phyloP scores from a whole-genome alignment of 2,113 vertebrate species.

The Ageneiosus marmoratus region DNA sequence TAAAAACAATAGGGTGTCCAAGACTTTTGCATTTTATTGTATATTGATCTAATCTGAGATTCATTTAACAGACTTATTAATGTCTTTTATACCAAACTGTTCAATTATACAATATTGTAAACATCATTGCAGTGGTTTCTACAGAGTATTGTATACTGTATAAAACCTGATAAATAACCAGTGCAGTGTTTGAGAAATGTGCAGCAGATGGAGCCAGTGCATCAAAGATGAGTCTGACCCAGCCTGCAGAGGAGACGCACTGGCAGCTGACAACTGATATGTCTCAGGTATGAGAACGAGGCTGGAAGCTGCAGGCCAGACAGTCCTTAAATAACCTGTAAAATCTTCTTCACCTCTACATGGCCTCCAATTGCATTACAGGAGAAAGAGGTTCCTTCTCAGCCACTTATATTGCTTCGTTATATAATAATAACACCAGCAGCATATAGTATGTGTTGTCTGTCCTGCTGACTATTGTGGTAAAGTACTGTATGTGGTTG shows the following conservation, averaged over 20 bases:
- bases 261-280: constrained; percentile 26
- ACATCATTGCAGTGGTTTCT: neutral
- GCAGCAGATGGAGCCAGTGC: constrained; percentile 47
- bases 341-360: constrained; percentile 29
- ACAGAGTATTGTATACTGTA: too few relatives aligned
- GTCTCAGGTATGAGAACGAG: constrained; percentile 36
- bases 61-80: neutral
- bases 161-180: neutral
- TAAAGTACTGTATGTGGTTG: neutral
- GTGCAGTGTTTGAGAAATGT: constrained; percentile 1
- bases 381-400: constrained; percentile 1
- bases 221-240: constrained; percentile 2
- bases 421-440: neutral
- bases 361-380: constrained; percentile 23
- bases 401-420: neutral
- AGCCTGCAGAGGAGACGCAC: neutral
- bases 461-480: neutral
- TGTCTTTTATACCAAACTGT: neutral
- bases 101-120: neutral
- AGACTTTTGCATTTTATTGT: neutral
- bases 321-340: constrained; percentile 38
- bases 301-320: constrained; percentile 7
- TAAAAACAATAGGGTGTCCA: too few relatives aligned
- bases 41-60: neutral
- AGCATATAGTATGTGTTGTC: neutral